phyloP scores from a whole-genome alignment of 2,888 invertebrate species.

The Carterocephalus palaemon region DNA sequence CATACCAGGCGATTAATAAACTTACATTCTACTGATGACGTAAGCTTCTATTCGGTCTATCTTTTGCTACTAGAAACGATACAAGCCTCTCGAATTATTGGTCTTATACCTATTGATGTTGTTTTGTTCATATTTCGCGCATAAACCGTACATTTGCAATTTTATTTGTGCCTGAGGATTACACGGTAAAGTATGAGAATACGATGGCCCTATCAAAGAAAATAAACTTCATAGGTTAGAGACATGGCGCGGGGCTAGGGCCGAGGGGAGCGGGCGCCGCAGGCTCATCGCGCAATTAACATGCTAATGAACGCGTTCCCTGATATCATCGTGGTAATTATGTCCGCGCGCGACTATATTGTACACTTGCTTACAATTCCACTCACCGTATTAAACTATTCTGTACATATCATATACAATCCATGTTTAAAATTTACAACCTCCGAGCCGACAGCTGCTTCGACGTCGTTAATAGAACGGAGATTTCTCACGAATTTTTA shows the following conservation, averaged over 20 bases:
- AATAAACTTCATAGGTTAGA: constrained; percentile 43
- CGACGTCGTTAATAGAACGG: constrained; percentile 40
- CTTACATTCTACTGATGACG: constrained; percentile 55
- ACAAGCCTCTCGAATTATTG: constrained; percentile 7
- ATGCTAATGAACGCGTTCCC: constrained; percentile 71
- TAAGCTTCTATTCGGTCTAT: constrained; percentile 40
- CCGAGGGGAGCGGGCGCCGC: constrained; percentile 35
- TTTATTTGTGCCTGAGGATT: constrained; percentile 19
- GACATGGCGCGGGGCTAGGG: constrained; percentile 32
- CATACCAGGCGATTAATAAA: constrained; percentile 57
- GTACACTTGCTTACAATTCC: constrained; percentile 58
- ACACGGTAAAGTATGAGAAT: constrained; percentile 19
- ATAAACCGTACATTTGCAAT: constrained; percentile 17
- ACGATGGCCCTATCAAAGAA: constrained; percentile 39
- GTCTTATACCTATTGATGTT: constrained; percentile 16
- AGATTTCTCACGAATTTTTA: constrained; percentile 74
- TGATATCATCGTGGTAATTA: constrained; percentile 75
- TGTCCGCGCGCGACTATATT: constrained; percentile 65
- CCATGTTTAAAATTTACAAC: constrained; percentile 35
- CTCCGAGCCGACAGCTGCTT: constrained; percentile 39
- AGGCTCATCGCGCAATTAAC: constrained; percentile 68
- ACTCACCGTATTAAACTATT: constrained; percentile 51
- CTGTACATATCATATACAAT: constrained; percentile 42
- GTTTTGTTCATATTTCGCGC: constrained; percentile 10
- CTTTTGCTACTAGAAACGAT: constrained; percentile 23